Conservation (phyloP, 2,797 vertebrate species). For the Myotis findleyi region DNA sequence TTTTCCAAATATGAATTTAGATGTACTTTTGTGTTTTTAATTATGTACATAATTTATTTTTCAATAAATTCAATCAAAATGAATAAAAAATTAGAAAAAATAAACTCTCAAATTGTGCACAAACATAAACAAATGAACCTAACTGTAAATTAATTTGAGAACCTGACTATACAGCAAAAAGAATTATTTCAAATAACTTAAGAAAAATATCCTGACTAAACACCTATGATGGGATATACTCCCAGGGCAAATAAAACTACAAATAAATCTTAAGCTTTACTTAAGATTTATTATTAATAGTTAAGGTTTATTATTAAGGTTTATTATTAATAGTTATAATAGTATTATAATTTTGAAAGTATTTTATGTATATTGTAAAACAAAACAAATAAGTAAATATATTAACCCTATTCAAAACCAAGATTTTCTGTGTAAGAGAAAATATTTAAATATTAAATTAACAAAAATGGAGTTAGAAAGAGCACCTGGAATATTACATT, state of each 20-base stretch:
- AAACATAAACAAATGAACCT: neutral
- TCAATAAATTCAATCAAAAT: slow-evolving; percentile 42
- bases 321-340: neutral
- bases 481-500: neutral
- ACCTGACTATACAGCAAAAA: neutral
- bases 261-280: neutral
- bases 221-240: neutral
- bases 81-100: slow-evolving; percentile 32
- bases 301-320: no score
- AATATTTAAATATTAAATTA: neutral
- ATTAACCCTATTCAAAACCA: neutral
- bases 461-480: neutral
- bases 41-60: slow-evolving; percentile 12
- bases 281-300: no score
- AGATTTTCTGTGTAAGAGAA: neutral
- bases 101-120: neutral
- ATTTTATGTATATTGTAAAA: neutral
- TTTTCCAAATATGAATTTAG: neutral
- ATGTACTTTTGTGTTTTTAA: slow-evolving; percentile 27
- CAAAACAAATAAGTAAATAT: neutral
- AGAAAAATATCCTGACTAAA: neutral
- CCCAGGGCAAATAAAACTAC: neutral
- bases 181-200: neutral
- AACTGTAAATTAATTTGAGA: neutral
- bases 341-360: neutral